Evolutionary conservation across 2,797 vertebrate species (phyloP).

Genomic region (Coccyzus lansbergi): DNA sequence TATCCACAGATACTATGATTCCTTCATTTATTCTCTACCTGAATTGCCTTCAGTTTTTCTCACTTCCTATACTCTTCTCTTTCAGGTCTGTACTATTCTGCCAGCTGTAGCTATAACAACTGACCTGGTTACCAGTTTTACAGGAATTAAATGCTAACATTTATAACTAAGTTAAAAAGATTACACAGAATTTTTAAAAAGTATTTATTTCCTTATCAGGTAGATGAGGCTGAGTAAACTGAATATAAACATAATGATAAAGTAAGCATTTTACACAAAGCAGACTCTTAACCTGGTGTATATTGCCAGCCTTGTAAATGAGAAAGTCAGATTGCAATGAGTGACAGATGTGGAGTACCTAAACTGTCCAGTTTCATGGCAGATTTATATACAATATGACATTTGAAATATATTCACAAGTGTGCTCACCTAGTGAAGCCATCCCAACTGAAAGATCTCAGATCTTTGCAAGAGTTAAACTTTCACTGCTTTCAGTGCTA

Average conservation of each 20-base stretch:
- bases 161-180: not conserved
- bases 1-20: not conserved
- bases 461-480: not conserved
- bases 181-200: not conserved
- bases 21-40: not conserved
- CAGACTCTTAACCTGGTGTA: not conserved
- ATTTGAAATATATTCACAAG: not conserved
- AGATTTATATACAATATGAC: not conserved
- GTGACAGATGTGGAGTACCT: not conserved
- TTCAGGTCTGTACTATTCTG: not conserved
- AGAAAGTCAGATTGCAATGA: not conserved
- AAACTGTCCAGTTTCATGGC: not conserved
- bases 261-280: not conserved
- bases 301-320: not conserved
- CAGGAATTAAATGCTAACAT: not conserved
- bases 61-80: not conserved
- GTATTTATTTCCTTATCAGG: slow-evolving; percentile 9
- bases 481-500: not conserved
- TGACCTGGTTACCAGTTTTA: not conserved
- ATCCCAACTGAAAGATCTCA: not conserved
- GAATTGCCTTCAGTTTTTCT: not conserved
- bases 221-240: not conserved
- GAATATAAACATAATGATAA: not conserved
- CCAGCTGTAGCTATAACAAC: not conserved
- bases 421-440: not conserved